Base-by-base conservation (phyloP, 2,888 invertebrate genomes). In the Cheilosia soror region DNA sequence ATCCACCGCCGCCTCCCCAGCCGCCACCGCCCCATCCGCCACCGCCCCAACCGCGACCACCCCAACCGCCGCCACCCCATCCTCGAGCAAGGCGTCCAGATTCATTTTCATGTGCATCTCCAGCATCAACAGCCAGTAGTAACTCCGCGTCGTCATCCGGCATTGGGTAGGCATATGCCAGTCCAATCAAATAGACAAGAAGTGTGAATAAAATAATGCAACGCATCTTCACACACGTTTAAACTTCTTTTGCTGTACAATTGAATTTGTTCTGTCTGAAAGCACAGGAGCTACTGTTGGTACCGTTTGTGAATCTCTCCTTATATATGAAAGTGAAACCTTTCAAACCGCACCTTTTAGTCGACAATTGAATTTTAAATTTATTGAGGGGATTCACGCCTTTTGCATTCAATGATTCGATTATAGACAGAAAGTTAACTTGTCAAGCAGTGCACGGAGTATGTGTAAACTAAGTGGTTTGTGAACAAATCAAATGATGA, bases 81-180 rank as follows among this genome's bases (percentile, higher is more conserved):
- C 13, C 25, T 27, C 65, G 65, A n/a, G 65, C 51, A 11, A 37
- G 65, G n/a, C 65, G 65, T 37, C 51, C 65, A 1, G 37, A 51
- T 37, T 37, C 65, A n/a, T 65, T 65, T 37, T 49, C 65, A n/a
- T 65, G 51, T 2, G 37, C 65, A n/a, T 7, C 37, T 33, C 65
- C 65, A 40, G 51, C 40, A 7, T 65, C 65, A 65, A 65, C 65
- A 25, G 51, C 40, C 13, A 65, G 5, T 11, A 65, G 5, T 2
- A 3, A 37, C 2, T 40, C 51, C 0, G 40, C 65, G 27, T 20
- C 20, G 9, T 63, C 3, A 5, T 11, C 27, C 2, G 37, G 25
- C n/a, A 6, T 15, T 29, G 66, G 51, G 27, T n/a, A 15, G 27
- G 66, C 66, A 40, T 27, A 29, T 11, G 53, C 53, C 2, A 66